Percentiles rank a stretch among this genome's conserved stretches.
Conservation (phyloP, 2,888 invertebrate genomes). For the Muschampia plurimacula region DNA sequence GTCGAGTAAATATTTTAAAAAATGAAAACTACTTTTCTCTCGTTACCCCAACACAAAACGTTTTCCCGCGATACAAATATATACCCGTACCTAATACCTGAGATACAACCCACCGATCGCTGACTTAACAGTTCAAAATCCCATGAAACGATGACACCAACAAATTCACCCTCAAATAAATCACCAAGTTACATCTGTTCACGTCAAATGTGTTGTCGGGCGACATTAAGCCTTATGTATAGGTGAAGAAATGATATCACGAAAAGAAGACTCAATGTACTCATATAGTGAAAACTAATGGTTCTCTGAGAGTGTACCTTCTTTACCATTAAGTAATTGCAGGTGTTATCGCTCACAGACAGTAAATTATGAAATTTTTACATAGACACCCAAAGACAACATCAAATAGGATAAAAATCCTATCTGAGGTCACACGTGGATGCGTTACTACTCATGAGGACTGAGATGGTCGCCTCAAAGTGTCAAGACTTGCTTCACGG, state of each 20-base stretch:
- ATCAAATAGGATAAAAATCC: too few species aligned
- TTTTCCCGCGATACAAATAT: conserved; percentile 21
- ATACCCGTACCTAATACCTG: conserved; percentile 35
- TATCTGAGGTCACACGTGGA: too few species aligned
- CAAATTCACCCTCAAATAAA: conserved; percentile 60
- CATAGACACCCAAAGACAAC: too few species aligned
- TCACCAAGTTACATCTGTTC: conserved; percentile 48
- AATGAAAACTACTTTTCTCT: conserved; percentile 26
- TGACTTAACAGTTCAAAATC: conserved; percentile 50
- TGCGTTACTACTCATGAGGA: too few species aligned
- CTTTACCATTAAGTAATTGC: conserved; percentile 32
- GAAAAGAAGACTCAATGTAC: conserved; percentile 14
- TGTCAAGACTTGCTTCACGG: too few species aligned
- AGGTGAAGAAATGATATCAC: conserved; percentile 11
- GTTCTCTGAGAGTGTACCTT: conserved; percentile 24
- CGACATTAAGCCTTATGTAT: conserved; percentile 34
- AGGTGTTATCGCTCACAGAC: not conserved
- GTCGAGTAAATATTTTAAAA: conserved; percentile 19
- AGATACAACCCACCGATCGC: conserved; percentile 35
- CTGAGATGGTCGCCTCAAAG: too few species aligned
- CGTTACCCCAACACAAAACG: conserved; percentile 18
- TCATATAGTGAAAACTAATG: conserved; percentile 30
- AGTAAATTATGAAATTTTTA: too few species aligned
- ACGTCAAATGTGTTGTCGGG: conserved; percentile 34
- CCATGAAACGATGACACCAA: conserved; percentile 57